Percentiles rank a stretch among this genome's conserved stretches.
Evolutionary conservation across 53 echinoderm and acorn worm genomes (phyloP).

Genomic region (Hippasteria phrygiana): DNA sequence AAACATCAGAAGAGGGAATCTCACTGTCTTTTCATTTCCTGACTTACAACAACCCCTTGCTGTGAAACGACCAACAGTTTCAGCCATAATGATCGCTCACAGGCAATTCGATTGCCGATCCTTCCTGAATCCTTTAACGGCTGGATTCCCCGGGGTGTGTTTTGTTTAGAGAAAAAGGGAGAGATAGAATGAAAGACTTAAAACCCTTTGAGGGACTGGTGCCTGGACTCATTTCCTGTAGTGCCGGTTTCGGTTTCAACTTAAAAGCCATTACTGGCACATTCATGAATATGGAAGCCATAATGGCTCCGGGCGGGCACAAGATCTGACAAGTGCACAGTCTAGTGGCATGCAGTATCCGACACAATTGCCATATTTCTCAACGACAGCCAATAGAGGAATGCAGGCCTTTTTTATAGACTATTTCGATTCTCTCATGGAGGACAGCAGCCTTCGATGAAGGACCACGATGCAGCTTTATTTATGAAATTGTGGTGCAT

Average conservation of each 20-base stretch:
- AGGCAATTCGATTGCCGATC: background rate
- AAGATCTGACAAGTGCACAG: conserved; percentile 5
- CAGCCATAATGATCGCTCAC: background rate
- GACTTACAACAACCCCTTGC: background rate
- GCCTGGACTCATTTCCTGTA: conserved; percentile 38
- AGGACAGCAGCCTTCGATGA: background rate
- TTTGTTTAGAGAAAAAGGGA: background rate
- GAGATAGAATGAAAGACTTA: background rate
- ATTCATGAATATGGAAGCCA: conserved; percentile 55
- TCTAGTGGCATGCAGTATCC: background rate
- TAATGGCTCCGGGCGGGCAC: conserved; percentile 11
- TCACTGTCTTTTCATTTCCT: too few species aligned
- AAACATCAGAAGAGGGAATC: too few species aligned
- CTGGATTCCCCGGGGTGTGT: background rate
- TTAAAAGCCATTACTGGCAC: conserved; percentile 45
- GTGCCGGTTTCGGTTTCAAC: conserved; percentile 49
- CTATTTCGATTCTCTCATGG: background rate
- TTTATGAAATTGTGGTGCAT: too few species aligned
- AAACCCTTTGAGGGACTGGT: background rate
- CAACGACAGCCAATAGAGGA: background rate
- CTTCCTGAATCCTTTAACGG: background rate
- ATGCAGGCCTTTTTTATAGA: background rate
- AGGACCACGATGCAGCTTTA: too few species aligned
- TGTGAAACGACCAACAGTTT: background rate
- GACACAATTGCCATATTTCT: background rate